phyloP scores from a whole-genome alignment of 2,888 invertebrate species.

The Agriopis leucophaearia region DNA sequence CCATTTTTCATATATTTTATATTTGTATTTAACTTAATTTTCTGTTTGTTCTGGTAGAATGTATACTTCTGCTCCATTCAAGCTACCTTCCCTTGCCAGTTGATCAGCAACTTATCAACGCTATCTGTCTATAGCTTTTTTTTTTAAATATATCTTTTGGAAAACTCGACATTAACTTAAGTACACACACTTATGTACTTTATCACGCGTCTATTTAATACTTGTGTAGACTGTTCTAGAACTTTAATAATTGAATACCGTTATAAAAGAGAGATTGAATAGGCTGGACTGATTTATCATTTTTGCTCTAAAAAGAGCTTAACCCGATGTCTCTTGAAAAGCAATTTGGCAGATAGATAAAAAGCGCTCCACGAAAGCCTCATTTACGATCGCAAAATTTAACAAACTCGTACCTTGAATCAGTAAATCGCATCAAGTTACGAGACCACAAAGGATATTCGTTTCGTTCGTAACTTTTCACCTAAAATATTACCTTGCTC shows the following conservation, averaged over 20 bases:
- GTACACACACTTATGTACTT: too few species aligned
- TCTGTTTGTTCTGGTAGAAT: too few species aligned
- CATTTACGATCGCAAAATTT: conserved; percentile 34
- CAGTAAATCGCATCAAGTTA: conserved; percentile 35
- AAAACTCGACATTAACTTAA: too few species aligned
- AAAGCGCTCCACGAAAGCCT: conserved; percentile 15
- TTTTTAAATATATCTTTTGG: too few species aligned
- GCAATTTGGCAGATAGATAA: conserved; percentile 20
- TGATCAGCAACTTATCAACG: too few species aligned
- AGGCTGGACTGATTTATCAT: conserved; percentile 11
- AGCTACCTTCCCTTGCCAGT: too few species aligned
- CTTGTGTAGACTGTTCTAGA: too few species aligned
- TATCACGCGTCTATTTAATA: too few species aligned
- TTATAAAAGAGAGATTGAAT: conserved; percentile 1
- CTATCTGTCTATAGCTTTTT: too few species aligned
- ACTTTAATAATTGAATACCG: not conserved
- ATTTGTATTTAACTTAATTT: too few species aligned
- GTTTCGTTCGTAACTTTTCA: conserved; percentile 31
- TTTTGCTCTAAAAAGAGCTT: conserved; percentile 7
- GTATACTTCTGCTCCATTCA: too few species aligned
- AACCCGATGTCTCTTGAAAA: conserved; percentile 9
- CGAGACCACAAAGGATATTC: conserved; percentile 38
- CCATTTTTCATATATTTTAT: too few species aligned
- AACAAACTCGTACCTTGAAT: conserved; percentile 30
- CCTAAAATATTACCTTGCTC: conserved; percentile 20